Base-by-base conservation (phyloP, 2,113 vertebrate species). In the Otolemur garnettii region DNA sequence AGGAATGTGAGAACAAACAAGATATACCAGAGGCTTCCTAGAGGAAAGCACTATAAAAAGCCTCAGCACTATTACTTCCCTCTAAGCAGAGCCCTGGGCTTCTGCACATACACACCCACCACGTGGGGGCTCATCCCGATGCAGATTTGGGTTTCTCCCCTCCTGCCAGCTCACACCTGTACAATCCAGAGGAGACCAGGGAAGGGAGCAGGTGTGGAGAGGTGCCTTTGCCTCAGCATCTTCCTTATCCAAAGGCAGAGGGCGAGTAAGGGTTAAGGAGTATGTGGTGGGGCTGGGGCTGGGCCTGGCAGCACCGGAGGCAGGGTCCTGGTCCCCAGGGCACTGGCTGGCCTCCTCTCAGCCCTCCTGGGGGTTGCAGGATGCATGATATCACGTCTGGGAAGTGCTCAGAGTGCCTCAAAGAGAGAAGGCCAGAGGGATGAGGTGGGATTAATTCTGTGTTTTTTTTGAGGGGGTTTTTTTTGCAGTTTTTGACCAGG, bases 301-400 rank as follows among this genome's bases (percentile, higher is more conserved):
- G 30, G n/a, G 86, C 22, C 38, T 13, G 30, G 75, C 0, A 0
- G 62, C 0, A 1, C 22, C 24, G 15, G 13, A 30, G 45, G n/a
- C 24, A 24, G 26, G 3, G 11, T n/a, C 85, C 60, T 24, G 2
- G 87, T 35, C 15, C 55, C 66, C 0, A 0, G 0, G 19, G 68
- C n/a, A 24, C 0, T 17, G 33, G 19, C 89, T 0, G 2, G 71
- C 55, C 64, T 80, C 71, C 69, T 55, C 81, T 55, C 33, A 6
- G 33, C 59, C 57, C 93, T 74, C 69, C 93, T 38, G 72, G 75
- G 81, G 59, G 80, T 55, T 7, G 81, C 68, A 60, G 60, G 89
- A 83, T 8, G 7, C 75, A 28, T 87, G 97, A 96, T 79, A 89
- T 96, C 94, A 93, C 4, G 42, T 93, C 96, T 96, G 95, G 81